A percentile compares a stretch with the other conserved stretches of the same genome.
These are phyloP conservation scores for Antennarius maculatus DNA, from an alignment of 2,797 vertebrate genomes.

Conservation along the genomic window DNA sequence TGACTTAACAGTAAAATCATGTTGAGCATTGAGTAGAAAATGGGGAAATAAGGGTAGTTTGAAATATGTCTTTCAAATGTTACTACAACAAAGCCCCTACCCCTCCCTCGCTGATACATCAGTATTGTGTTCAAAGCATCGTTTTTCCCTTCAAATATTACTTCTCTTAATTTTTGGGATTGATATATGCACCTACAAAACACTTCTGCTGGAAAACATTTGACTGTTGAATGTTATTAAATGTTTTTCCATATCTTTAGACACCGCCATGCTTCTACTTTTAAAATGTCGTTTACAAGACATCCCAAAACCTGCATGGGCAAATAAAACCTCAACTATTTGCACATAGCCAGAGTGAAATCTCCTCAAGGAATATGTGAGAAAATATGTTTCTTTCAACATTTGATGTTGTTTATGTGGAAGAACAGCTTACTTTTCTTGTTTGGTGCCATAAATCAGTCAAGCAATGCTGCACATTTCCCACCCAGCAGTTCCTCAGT, in stretches of 20 bases:
- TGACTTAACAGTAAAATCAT: too few species aligned
- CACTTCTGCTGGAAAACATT: background rate
- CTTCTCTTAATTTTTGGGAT: too few species aligned
- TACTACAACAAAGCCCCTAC: too few species aligned
- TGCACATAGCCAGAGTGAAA: background rate
- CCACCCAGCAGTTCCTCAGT: conserved; percentile 9
- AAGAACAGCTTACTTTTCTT: background rate
- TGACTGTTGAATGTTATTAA: background rate
- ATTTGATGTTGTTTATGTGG: background rate
- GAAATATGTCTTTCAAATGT: too few species aligned
- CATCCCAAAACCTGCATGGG: background rate
- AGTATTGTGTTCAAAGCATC: too few species aligned
- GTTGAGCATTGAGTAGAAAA: too few species aligned
- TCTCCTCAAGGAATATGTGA: background rate
- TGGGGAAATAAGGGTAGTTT: too few species aligned
- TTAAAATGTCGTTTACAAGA: background rate
- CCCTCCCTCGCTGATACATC: too few species aligned
- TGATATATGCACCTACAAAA: background rate
- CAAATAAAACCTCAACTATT: conserved; percentile 8
- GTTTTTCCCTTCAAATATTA: too few species aligned
- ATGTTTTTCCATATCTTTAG: background rate
- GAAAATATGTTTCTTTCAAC: background rate
- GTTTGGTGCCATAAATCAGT: conserved; percentile 18
- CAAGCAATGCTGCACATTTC: conserved; percentile 6
- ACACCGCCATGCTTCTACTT: background rate